These are phyloP conservation scores for Phoxinus phoxinus DNA, from an alignment of 2,113 vertebrate genomes.

Conservation along the genomic window DNA sequence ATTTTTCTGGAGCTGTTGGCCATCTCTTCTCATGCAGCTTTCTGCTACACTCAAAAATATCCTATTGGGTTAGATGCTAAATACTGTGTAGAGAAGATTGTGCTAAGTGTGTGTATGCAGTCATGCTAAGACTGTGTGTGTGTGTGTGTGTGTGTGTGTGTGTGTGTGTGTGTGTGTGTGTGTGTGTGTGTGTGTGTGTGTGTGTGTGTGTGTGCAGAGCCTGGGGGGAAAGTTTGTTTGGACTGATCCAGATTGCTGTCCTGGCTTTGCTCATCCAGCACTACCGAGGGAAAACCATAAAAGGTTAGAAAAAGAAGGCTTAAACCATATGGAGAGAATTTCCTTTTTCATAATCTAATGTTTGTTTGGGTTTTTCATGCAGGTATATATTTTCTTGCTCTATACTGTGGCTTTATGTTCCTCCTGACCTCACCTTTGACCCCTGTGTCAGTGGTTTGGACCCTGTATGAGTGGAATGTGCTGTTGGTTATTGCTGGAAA, in stretches of 20 bases:
- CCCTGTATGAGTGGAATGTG: slow-evolving; percentile 74
- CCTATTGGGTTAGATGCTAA: too few relatives aligned
- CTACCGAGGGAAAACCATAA: slow-evolving; percentile 70
- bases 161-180: too few relatives aligned
- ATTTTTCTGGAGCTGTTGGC: slow-evolving; percentile 79
- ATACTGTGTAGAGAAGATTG: neutral
- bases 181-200: slow-evolving; percentile 1
- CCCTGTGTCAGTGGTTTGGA: slow-evolving; percentile 62
- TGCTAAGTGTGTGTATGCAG: neutral
- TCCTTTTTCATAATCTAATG: neutral
- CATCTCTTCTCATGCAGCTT: slow-evolving; percentile 77
- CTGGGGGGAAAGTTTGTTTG: slow-evolving; percentile 84
- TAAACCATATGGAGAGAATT: neutral
- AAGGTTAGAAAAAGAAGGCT: slow-evolving; percentile 67
- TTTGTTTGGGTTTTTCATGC: slow-evolving; percentile 7
- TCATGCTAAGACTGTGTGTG: slow-evolving; percentile 19
- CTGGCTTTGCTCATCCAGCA: slow-evolving; percentile 81
- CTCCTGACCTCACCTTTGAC: slow-evolving; percentile 71
- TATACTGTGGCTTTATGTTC: slow-evolving; percentile 65
- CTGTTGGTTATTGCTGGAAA: slow-evolving; percentile 75
- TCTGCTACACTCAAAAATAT: slow-evolving; percentile 76
- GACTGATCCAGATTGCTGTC: slow-evolving; percentile 73
- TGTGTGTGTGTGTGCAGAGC: slow-evolving; percentile 72
- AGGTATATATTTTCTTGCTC: slow-evolving; percentile 67
- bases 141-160: neutral